Conservation (phyloP, 2,113 vertebrate species). For the Marcusenius ussheri region DNA sequence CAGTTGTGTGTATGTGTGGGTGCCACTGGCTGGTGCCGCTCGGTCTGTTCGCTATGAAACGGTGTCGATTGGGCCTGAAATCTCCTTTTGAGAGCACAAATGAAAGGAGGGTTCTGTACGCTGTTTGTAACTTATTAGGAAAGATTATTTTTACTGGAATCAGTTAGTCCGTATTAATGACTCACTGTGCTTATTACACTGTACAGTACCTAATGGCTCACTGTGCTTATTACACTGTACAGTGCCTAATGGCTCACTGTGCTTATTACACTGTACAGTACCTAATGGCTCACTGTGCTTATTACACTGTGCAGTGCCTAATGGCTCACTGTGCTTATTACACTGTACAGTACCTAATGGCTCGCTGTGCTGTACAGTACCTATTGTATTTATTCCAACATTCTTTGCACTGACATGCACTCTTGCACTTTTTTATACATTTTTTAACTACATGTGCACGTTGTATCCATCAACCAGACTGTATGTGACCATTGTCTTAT, state of each 20-base stretch:
- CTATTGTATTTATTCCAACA: neutral
- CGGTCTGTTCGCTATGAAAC: neutral
- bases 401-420: neutral
- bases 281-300: too few relatives aligned
- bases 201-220: neutral
- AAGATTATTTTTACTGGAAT: neutral
- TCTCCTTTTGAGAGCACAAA: neutral
- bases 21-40: neutral
- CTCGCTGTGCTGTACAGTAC: neutral
- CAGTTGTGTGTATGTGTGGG: neutral
- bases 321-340: too few relatives aligned
- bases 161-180: neutral
- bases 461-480: neutral
- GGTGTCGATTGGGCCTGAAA: neutral
- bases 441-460: neutral
- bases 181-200: too few relatives aligned
- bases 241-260: too few relatives aligned
- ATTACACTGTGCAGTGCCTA: too few relatives aligned
- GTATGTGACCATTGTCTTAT: neutral
- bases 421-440: neutral
- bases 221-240: too few relatives aligned
- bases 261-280: too few relatives aligned
- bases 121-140: neutral
- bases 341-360: too few relatives aligned
- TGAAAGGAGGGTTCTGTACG: neutral